phyloP scores from a whole-genome alignment of 1,140 invertebrate species.

The Lycorma delicatula region DNA sequence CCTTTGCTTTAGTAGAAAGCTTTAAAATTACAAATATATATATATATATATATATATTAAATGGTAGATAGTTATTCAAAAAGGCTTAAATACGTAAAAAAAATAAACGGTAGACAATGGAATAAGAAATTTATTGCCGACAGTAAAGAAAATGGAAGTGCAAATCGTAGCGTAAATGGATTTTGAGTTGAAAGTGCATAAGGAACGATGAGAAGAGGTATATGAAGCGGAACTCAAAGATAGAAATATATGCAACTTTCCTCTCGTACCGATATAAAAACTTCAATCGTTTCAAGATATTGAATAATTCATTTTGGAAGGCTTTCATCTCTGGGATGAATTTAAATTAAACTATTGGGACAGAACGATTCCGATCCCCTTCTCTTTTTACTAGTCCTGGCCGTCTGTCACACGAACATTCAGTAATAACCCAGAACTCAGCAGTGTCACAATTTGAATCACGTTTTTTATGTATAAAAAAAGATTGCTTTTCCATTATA shows the following conservation, averaged over 20 bases:
- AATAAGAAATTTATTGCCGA: not conserved
- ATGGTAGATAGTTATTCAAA: too few relatives aligned
- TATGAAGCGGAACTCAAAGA: not conserved
- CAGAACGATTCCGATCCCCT: too few relatives aligned
- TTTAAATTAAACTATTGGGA: constrained; percentile 6
- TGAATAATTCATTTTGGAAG: constrained; percentile 5
- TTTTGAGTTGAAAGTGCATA: not conserved
- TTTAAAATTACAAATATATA: too few relatives aligned
- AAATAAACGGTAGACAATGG: not conserved
- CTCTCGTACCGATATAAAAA: not conserved
- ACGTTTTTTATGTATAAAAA: too few relatives aligned
- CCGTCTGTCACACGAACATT: too few relatives aligned
- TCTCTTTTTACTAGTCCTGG: too few relatives aligned
- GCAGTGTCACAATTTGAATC: too few relatives aligned
- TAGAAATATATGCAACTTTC: not conserved
- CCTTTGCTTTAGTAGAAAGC: too few relatives aligned
- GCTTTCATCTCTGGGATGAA: not conserved
- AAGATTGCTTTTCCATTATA: too few relatives aligned
- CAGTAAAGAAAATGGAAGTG: not conserved
- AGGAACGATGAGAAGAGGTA: not conserved
- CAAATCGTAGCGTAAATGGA: not conserved
- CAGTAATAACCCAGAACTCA: too few relatives aligned
- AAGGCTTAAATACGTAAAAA: too few relatives aligned
- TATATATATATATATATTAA: too few relatives aligned
- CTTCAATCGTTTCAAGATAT: constrained; percentile 4